These are phyloP conservation scores for Zoanthus sansibaricus DNA, from an alignment of 92 coral and sea anemone genomes.

Conservation along the genomic window DNA sequence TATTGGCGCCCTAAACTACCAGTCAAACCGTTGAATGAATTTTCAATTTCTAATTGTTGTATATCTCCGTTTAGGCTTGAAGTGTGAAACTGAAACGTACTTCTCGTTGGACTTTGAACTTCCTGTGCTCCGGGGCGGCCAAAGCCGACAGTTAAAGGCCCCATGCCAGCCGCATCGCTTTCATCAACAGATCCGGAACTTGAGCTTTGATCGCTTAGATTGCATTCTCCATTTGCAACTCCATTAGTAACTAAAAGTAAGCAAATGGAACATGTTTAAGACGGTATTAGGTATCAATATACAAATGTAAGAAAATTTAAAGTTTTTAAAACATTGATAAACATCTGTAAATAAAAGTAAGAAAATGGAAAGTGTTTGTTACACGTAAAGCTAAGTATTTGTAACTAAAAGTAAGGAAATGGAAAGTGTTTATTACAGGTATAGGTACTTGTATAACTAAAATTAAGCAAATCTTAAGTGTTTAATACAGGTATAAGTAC, in stretches of 20 bases:
- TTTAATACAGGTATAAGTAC: background rate
- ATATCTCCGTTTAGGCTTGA: background rate
- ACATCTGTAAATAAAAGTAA: background rate
- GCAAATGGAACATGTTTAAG: too few relatives aligned
- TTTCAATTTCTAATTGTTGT: constrained; percentile 8
- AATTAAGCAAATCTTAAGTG: background rate
- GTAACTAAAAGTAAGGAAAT: too few relatives aligned
- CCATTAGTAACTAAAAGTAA: background rate
- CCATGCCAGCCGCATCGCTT: background rate
- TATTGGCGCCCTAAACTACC: background rate
- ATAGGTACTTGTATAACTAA: background rate
- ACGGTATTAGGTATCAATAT: background rate
- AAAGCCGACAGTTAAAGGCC: constrained; percentile 34
- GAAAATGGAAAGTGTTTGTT: background rate
- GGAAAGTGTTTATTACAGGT: too few relatives aligned
- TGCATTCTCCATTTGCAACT: background rate
- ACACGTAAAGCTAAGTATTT: background rate
- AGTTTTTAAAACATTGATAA: background rate
- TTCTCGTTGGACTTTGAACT: constrained; percentile 7
- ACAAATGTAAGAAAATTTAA: background rate
- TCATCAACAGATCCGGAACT: background rate
- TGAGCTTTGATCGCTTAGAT: background rate
- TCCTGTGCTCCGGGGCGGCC: constrained; percentile 35
- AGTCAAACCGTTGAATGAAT: background rate
- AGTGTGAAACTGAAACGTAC: background rate